phyloP scores from a whole-genome alignment of 92 coral and sea anemone species.

The Umimayanthus chanpuru region DNA sequence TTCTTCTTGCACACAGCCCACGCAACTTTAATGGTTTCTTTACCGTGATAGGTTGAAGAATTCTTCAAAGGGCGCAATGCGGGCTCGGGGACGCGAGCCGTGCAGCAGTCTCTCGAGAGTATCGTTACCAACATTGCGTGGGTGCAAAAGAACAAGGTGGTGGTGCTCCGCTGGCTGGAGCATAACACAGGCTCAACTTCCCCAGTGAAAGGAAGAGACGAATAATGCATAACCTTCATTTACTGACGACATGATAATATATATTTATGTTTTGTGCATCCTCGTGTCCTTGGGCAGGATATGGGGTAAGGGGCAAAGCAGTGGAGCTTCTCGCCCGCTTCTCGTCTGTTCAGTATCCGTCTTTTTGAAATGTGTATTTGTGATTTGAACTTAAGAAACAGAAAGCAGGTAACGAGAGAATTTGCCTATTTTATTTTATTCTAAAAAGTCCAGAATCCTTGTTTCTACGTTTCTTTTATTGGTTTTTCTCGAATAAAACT shows the following conservation, averaged over 20 bases:
- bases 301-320: neutral
- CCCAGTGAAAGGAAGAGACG: conserved; percentile 2
- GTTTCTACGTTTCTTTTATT: neutral
- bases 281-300: neutral
- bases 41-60: conserved; percentile 45
- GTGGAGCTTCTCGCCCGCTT: neutral
- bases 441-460: neutral
- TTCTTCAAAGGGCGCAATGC: conserved; percentile 46
- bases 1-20: neutral
- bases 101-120: conserved; percentile 69
- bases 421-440: too few species aligned
- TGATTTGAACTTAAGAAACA: too few species aligned
- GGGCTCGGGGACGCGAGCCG: conserved; percentile 76
- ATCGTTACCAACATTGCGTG: conserved; percentile 73
- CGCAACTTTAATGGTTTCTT: neutral
- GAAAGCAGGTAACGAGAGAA: neutral
- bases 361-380: neutral
- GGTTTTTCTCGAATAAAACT: neutral
- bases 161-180: conserved; percentile 57
- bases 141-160: conserved; percentile 41
- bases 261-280: neutral
- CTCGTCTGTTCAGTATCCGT: too few species aligned
- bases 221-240: neutral
- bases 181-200: neutral
- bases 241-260: neutral